Evolutionary conservation across 2,888 invertebrate genomes (phyloP), one percentile per base, ranked within the genome.

Genomic region (Antheraea assamensis): DNA sequence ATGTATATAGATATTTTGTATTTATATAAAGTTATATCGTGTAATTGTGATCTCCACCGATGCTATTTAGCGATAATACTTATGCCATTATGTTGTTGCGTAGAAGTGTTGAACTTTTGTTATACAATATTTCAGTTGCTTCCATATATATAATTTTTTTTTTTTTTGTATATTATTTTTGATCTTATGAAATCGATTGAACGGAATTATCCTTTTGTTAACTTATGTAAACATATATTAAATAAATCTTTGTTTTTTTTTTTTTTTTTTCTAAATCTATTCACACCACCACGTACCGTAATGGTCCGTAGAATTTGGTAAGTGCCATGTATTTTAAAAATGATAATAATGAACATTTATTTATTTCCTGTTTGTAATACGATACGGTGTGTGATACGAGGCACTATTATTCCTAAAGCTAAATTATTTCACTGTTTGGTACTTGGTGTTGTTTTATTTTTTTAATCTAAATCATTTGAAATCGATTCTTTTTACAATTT

Each of bases 31-130:
- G 86, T 88, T 91, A 89, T 92, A 89, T 91, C 89, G 92, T 93
- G 91, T 93, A 92, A 90, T 91, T 93, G 92, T 94, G 94, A 94
- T 94, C 94, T 94, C 94, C 94, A 94, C 94, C 94, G 94, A 94
- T 92, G 92, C 93, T 93, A 92, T 89, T 93, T 93, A 94, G 91
- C 92, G 90, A 91, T 92, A 90, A 74, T 74, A 91, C 87, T 89
- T 89, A 86, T 94, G 94, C 94, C 94, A 94, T 94, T 93, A 85
- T 84, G 92, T 92, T 91, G 93, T 91, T 87, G 86, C 81, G 84
- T 88, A 88, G 87, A 24, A 35, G 81, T 85, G 81, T 77, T 78
- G 68, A 68, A 78, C 88, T 88, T 88, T 88, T 89, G 89, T 88
- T 66, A 52, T 86, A 84, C 89, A 84, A 89, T 89, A 79, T 83